Conservation (phyloP, 2,797 vertebrate genomes). For the Cuculus canorus region DNA sequence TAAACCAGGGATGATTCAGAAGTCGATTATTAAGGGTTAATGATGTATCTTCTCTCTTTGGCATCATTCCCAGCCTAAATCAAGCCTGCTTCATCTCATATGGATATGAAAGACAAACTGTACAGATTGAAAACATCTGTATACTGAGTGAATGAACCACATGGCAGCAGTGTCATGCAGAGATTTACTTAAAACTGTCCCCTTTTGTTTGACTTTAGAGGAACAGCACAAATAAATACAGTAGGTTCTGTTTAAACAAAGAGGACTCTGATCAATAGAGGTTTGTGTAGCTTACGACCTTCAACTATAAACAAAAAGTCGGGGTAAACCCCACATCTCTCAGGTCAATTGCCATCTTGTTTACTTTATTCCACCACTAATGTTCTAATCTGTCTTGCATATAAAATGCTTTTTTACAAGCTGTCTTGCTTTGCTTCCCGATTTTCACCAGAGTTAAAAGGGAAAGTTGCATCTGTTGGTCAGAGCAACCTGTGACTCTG, state of each 20-base stretch:
- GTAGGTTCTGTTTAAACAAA: constrained; percentile 83
- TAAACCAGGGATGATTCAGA: constrained; percentile 15
- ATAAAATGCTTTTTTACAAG: constrained; percentile 43
- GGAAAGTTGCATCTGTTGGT: constrained; percentile 13
- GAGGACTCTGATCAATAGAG: constrained; percentile 79
- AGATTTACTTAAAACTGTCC: constrained; percentile 75
- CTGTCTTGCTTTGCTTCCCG: background rate
- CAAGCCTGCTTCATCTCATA: constrained; percentile 85
- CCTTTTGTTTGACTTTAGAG: constrained; percentile 81
- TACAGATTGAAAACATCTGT: constrained; percentile 90
- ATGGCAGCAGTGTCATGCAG: constrained; percentile 77
- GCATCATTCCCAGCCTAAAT: constrained; percentile 84
- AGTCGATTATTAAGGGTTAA: constrained; percentile 83
- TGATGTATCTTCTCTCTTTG: constrained; percentile 79
- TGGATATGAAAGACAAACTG: constrained; percentile 83
- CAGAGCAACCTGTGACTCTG: background rate
- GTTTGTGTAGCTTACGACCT: constrained; percentile 81
- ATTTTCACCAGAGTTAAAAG: background rate
- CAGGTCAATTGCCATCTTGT: constrained; percentile 78
- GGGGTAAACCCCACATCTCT: constrained; percentile 78
- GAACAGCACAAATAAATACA: constrained; percentile 81
- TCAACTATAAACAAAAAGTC: constrained; percentile 77
- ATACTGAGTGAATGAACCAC: constrained; percentile 75
- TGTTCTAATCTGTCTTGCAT: constrained; percentile 73
- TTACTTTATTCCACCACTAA: constrained; percentile 75